These are phyloP conservation scores for Odocoileus hemionus DNA, from an alignment of 2,113 vertebrate species.

Conservation along the genomic window DNA sequence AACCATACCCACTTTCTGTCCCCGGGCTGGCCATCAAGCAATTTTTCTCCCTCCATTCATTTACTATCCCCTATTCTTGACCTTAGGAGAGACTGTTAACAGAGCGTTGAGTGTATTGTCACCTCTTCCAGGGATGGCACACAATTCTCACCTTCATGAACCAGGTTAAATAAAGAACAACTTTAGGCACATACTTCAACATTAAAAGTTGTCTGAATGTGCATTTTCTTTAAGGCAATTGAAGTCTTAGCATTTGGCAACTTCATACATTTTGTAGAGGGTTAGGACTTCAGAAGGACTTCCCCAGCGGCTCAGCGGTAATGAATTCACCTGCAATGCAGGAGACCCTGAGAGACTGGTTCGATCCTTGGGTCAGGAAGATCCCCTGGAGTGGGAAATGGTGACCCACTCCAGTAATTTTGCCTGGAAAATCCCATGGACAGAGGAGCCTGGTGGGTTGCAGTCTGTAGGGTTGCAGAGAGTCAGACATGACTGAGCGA, in stretches of 20 bases:
- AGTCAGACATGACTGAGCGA: neutral
- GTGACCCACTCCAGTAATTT: neutral
- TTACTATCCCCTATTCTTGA: neutral
- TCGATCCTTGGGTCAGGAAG: neutral
- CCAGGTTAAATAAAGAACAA: neutral
- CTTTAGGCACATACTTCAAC: neutral
- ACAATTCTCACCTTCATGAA: neutral
- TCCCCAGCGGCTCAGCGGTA: neutral
- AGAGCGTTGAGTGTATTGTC: neutral
- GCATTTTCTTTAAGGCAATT: neutral
- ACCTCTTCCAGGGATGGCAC: neutral
- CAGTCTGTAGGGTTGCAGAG: neutral
- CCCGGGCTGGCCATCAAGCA: rapidly evolving
- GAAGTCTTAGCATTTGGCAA: neutral
- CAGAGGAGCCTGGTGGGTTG: neutral
- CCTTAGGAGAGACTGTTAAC: neutral
- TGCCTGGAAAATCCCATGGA: neutral
- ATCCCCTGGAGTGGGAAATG: neutral
- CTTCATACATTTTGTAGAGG: neutral
- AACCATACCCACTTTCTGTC: neutral
- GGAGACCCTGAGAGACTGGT: neutral
- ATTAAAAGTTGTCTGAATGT: neutral
- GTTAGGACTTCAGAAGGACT: neutral
- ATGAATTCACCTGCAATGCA: neutral
- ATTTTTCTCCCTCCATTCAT: neutral